Evolutionary conservation across 2,113 vertebrate genomes (phyloP).

Genomic region (Percina caprodes): DNA sequence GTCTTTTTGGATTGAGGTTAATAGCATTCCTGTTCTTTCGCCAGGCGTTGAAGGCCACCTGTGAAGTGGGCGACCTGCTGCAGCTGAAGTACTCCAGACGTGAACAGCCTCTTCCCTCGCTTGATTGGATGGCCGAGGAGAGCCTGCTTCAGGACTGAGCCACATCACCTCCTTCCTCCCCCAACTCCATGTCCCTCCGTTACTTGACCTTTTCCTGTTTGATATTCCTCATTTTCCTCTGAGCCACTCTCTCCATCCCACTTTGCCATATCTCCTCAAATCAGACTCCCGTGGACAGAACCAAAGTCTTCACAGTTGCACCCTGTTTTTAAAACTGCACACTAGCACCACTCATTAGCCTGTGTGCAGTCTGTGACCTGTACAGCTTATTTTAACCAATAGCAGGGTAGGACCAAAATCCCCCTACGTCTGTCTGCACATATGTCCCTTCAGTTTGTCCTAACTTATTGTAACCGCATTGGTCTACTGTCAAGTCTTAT

Average conservation of each 20-base stretch:
- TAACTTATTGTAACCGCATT: constrained; percentile 54
- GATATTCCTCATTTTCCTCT: not conserved
- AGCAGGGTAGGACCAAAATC: constrained; percentile 14
- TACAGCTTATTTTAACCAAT: constrained; percentile 2
- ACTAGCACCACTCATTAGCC: not conserved
- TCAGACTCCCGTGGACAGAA: constrained; percentile 17
- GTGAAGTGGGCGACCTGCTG: constrained; percentile 94
- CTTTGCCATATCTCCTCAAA: not conserved
- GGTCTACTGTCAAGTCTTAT: constrained; percentile 51
- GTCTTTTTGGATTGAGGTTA: not conserved
- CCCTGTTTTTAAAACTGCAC: not conserved
- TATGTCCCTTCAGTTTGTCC: constrained; percentile 25
- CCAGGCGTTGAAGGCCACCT: constrained; percentile 91
- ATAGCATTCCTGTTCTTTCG: constrained; percentile 8
- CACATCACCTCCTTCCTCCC: not conserved
- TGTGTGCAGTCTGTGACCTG: not conserved
- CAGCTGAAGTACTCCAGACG: constrained; percentile 94
- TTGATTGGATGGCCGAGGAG: constrained; percentile 90
- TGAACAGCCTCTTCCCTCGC: constrained; percentile 80
- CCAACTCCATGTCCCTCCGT: not conserved
- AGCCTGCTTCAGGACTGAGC: constrained; percentile 90
- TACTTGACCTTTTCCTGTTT: not conserved
- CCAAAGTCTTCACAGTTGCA: constrained; percentile 33
- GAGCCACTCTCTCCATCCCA: constrained; percentile 9
- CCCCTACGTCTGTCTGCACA: not conserved